Percentiles rank a stretch among this genome's conserved stretches.
Evolutionary conservation across 2,888 invertebrate genomes (phyloP).

Genomic region (Polymixis flavicincta): DNA sequence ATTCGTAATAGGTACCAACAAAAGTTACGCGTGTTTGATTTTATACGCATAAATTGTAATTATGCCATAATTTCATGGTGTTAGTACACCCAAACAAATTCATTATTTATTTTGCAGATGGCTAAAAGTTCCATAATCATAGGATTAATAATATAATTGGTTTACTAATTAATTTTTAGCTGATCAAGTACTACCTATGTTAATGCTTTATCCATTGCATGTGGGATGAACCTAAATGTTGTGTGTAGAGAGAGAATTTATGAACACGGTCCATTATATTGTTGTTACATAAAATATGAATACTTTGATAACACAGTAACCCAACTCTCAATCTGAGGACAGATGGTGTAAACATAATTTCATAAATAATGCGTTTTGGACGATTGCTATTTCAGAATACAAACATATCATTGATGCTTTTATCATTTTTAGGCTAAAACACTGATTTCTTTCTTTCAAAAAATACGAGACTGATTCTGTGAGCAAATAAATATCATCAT

Average conservation of each 20-base stretch:
- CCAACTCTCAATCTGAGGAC: conserved; percentile 39
- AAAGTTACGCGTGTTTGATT: background rate
- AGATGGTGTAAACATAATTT: conserved; percentile 35
- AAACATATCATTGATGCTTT: conserved; percentile 35
- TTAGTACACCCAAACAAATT: conserved; percentile 3
- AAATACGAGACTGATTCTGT: background rate
- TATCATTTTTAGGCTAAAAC: background rate
- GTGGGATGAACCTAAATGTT: background rate
- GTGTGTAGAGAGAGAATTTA: background rate
- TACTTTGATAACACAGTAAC: conserved; percentile 46
- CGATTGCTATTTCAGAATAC: conserved; percentile 21
- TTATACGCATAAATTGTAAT: conserved; percentile 8
- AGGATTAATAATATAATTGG: background rate
- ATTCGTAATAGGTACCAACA: background rate
- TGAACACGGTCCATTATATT: conserved; percentile 31
- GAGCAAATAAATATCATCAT: background rate
- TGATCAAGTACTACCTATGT: background rate
- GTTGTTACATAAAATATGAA: conserved; percentile 16
- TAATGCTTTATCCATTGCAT: background rate
- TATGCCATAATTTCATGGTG: conserved; percentile 11
- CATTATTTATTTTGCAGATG: conserved; percentile 5
- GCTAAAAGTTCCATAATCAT: background rate
- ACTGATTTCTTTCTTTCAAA: conserved; percentile 20
- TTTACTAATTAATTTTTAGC: background rate
- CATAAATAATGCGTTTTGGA: conserved; percentile 32